Evolutionary conservation across 1,140 invertebrate genomes (phyloP).

Genomic region (Maniola jurtina): DNA sequence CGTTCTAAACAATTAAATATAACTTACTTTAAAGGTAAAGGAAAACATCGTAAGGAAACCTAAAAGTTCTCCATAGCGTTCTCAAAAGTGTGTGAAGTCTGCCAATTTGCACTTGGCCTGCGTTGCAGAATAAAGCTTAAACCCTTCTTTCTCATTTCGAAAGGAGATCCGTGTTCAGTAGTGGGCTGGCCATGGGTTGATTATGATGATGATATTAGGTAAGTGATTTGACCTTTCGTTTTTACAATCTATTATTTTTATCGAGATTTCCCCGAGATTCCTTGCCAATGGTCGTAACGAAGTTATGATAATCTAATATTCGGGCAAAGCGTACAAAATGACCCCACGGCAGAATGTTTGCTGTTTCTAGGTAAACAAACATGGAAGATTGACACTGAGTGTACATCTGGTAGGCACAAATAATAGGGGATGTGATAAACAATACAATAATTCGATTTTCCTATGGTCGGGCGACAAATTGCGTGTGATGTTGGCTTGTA

Average conservation of each 20-base stretch:
- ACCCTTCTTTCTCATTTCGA: too few species aligned
- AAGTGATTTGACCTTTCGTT: background rate
- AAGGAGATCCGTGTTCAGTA: too few species aligned
- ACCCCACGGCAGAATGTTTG: constrained; percentile 69
- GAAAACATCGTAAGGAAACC: too few species aligned
- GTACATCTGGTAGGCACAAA: constrained; percentile 76
- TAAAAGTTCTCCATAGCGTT: too few species aligned
- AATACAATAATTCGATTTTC: constrained; percentile 72
- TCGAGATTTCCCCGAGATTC: constrained; percentile 20
- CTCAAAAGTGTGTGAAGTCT: too few species aligned
- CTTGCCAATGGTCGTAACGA: constrained; percentile 40
- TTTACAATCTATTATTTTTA: background rate
- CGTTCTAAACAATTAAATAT: too few species aligned
- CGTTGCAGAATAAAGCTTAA: too few species aligned
- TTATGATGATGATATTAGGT: too few species aligned
- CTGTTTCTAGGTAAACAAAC: constrained; percentile 75
- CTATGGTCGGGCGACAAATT: constrained; percentile 59
- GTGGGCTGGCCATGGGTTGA: too few species aligned
- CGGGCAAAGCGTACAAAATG: constrained; percentile 57
- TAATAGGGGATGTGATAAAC: constrained; percentile 72
- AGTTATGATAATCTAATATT: constrained; percentile 69
- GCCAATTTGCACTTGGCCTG: too few species aligned
- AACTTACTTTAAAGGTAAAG: too few species aligned
- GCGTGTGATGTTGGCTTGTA: constrained; percentile 43
- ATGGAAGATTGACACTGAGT: constrained; percentile 70